phyloP scores from a whole-genome alignment of 2,888 invertebrate species.

The Euphydryas editha region DNA sequence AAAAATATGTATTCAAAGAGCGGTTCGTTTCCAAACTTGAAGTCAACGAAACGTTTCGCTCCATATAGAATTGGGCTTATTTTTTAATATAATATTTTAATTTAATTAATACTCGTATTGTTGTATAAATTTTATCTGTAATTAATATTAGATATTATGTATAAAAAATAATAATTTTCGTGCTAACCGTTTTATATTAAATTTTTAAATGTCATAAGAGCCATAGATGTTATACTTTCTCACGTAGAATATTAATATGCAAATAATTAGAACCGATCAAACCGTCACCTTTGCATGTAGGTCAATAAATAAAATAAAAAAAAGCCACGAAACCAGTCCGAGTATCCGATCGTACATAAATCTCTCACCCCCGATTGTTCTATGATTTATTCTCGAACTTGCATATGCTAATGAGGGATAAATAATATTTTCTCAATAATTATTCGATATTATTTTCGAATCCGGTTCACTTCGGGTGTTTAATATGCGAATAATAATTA shows the following conservation, averaged over 20 bases:
- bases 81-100: conserved; percentile 19
- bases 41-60: conserved; percentile 68
- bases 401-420: conserved; percentile 69
- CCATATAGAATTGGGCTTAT: conserved; percentile 42
- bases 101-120: neutral
- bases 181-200: neutral
- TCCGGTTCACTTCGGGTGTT: conserved; percentile 56
- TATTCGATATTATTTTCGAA: conserved; percentile 54
- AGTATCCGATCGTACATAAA: conserved; percentile 52
- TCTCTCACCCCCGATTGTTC: conserved; percentile 73
- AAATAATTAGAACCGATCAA: conserved; percentile 69
- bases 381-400: conserved; percentile 77
- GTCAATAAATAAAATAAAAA: conserved; percentile 76
- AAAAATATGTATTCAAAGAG: conserved; percentile 73
- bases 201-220: conserved; percentile 12
- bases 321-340: conserved; percentile 66
- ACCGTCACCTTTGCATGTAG: conserved; percentile 58
- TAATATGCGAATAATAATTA: conserved; percentile 83
- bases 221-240: conserved; percentile 53
- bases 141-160: neutral
- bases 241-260: conserved; percentile 72
- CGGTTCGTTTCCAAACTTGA: conserved; percentile 70
- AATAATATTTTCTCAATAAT: conserved; percentile 55
- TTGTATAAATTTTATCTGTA: neutral
- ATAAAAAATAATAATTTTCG: neutral